A percentile compares a stretch with the other conserved stretches of the same genome.
phyloP scores from a whole-genome alignment of 2,888 invertebrate genomes.

The Melanargia galathea region DNA sequence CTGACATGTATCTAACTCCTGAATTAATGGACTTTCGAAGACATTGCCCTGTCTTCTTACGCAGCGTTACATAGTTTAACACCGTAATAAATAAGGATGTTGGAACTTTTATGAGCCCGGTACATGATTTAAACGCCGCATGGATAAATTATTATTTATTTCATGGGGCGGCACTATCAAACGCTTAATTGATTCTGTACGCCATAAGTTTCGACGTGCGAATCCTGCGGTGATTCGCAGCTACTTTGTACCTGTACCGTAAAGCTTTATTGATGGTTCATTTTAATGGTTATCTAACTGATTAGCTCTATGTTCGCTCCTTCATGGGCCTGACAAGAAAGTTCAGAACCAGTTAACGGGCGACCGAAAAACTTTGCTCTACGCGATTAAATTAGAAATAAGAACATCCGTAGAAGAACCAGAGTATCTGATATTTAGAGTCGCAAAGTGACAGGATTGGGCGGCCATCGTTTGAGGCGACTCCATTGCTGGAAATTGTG shows the following conservation, averaged over 20 bases:
- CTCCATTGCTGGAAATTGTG: no score
- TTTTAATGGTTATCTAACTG: not conserved
- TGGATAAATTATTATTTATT: constrained; percentile 59
- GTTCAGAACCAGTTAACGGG: not conserved
- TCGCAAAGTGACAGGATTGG: not conserved
- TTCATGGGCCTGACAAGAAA: not conserved
- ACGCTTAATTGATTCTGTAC: constrained; percentile 68
- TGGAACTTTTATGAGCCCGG: constrained; percentile 31
- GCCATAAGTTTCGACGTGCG: constrained; percentile 57
- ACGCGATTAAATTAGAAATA: not conserved
- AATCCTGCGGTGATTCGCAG: constrained; percentile 39
- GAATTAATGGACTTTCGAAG: not conserved
- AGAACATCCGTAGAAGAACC: not conserved
- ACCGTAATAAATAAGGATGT: constrained; percentile 34
- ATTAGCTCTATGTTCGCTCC: not conserved
- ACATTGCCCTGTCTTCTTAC: constrained; percentile 17
- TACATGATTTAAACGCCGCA: constrained; percentile 47
- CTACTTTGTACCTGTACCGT: constrained; percentile 27
- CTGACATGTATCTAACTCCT: not conserved
- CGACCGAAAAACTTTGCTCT: not conserved
- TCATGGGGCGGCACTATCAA: constrained; percentile 52
- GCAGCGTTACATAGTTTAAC: constrained; percentile 23
- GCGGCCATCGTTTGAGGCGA: no score
- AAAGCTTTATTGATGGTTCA: constrained; percentile 2
- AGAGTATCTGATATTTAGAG: not conserved